These are phyloP conservation scores for Epinotia brunnichana DNA, from an alignment of 2,888 invertebrate genomes.

Conservation along the genomic window DNA sequence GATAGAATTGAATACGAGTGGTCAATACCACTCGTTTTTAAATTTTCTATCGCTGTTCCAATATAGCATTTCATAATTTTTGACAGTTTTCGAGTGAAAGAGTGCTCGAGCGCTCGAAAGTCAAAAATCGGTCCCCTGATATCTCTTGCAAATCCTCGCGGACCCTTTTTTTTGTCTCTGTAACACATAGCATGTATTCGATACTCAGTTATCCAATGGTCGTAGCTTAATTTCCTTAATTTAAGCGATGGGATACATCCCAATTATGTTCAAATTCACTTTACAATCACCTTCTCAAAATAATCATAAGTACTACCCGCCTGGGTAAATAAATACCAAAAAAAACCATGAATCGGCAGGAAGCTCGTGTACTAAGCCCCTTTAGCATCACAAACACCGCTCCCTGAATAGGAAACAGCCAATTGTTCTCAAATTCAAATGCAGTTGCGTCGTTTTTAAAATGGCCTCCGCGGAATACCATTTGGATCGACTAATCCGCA, in stretches of 20 bases:
- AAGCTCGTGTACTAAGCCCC: constrained; percentile 29
- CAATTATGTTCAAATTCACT: neutral
- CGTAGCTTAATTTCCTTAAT: neutral
- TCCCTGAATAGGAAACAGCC: neutral
- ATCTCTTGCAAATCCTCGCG: neutral
- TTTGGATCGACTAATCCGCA: constrained; percentile 34
- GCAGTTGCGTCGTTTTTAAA: constrained; percentile 5
- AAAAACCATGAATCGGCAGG: constrained; percentile 13
- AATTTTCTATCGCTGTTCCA: too few relatives aligned
- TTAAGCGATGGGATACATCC: neutral
- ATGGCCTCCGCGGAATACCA: constrained; percentile 20
- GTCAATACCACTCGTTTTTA: too few relatives aligned
- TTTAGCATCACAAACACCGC: constrained; percentile 24
- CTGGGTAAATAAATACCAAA: constrained; percentile 14
- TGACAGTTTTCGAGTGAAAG: too few relatives aligned
- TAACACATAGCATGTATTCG: neutral
- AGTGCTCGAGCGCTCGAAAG: too few relatives aligned
- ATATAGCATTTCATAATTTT: too few relatives aligned
- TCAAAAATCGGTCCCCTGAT: too few relatives aligned
- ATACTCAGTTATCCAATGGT: neutral
- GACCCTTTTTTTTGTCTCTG: neutral
- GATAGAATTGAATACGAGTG: too few relatives aligned
- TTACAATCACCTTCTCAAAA: neutral
- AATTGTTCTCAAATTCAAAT: neutral
- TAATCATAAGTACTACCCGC: neutral